Conservation (phyloP, 2,113 vertebrate genomes). For the Macrotis lagotis region DNA sequence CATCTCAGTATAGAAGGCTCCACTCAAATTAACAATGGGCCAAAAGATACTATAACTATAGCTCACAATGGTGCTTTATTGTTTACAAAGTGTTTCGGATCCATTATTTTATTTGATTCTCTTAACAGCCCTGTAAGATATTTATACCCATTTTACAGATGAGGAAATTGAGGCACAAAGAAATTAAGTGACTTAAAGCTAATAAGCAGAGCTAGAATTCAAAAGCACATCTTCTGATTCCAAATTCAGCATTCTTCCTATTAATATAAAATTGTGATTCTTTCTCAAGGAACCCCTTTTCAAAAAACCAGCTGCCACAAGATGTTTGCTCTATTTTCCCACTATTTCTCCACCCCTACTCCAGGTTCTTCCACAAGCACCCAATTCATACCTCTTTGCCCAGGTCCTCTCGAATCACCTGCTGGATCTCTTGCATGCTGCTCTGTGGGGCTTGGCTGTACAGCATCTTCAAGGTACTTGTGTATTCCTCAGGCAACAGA, state of each 20-base stretch:
- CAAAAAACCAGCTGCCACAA: too few species aligned
- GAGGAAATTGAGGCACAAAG: background rate
- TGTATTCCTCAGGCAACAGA: conserved; percentile 95
- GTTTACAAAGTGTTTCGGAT: background rate
- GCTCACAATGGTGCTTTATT: background rate
- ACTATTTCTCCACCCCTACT: background rate
- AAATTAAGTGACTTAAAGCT: background rate
- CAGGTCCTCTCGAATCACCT: conserved; percentile 95
- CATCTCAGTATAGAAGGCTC: background rate
- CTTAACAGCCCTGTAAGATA: background rate
- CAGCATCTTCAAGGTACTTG: conserved; percentile 93
- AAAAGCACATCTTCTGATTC: background rate
- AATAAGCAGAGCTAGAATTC: background rate
- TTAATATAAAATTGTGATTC: too few species aligned
- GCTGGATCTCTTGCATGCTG: conserved; percentile 90
- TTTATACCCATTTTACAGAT: background rate
- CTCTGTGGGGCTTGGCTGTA: conserved; percentile 95
- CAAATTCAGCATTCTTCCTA: background rate
- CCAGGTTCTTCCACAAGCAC: background rate
- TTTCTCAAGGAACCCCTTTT: too few species aligned
- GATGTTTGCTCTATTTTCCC: background rate
- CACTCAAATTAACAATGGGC: background rate
- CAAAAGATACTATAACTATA: background rate
- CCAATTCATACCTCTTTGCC: conserved; percentile 90
- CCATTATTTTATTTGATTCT: background rate